Evolutionary conservation across 2,797 vertebrate species (phyloP), one percentile per base, ranked within the genome.

Genomic region (Phataginus tetradactyla): DNA sequence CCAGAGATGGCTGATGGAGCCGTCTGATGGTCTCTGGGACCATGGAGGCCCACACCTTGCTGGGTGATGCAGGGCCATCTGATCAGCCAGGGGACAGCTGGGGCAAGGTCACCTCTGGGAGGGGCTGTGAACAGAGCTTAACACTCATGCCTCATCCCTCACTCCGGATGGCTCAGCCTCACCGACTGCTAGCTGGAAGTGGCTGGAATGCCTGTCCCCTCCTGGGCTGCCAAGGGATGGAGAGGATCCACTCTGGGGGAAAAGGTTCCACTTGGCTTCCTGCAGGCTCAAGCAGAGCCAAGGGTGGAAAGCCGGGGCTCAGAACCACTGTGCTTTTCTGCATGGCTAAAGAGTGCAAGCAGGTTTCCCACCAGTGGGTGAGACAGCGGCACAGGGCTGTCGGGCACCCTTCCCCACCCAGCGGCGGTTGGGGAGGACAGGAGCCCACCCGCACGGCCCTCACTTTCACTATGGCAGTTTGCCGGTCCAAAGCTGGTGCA

Each of bases 391-490:
- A 3, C 83, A 68, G 42, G 42, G 23, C 12, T 10, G 2, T 66
- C 10, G 20, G 61, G 25, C 11, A 7, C 3, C 18, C 9, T 4
- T 42, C 10, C 37, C 68, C 49, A 4, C 64, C 18, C n/a, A 10
- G 7, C 37, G 53, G 0, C 2, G n/a, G 66, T 14, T 23, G 2
- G 8, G 59, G 59, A 17, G 25, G 90, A 21, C 17, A 51, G 21
- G 37, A 6, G 5, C 2, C n/a, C 42, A 6, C 25, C 57, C 7
- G 49, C 57, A 21, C 7, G 1, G n/a, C 5, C 37, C 32, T 21
- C 0, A 15, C 29, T n/a, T 4, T 2, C 1, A 2, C 23, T 1
- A 2, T 0, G 45, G 81, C 23, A 4, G 15, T 13, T 1, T 32
- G 32, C 25, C 0, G 0, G n/a, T 12, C 61, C 63, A 18, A 39